These are phyloP conservation scores for Crossocerus cetratus DNA, from an alignment of 2,888 invertebrate species.

Conservation along the genomic window DNA sequence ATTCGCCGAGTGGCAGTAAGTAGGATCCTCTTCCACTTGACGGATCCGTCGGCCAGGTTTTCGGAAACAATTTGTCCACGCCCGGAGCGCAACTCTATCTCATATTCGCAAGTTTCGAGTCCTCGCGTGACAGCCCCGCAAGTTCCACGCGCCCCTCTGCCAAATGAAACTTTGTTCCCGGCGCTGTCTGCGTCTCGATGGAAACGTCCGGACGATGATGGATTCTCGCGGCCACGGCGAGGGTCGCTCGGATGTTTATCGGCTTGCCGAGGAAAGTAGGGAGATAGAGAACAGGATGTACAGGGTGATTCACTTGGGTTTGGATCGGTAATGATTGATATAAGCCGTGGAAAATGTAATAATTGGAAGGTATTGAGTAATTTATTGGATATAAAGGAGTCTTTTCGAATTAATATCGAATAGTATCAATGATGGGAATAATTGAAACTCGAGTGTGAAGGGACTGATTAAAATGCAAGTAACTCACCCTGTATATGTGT, in stretches of 20 bases:
- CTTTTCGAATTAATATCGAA: too few relatives aligned
- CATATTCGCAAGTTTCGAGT: background rate
- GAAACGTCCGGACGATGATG: background rate
- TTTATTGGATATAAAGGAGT: too few relatives aligned
- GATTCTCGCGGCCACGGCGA: background rate
- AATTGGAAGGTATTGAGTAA: too few relatives aligned
- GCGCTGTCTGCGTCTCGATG: background rate
- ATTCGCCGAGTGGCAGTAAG: background rate
- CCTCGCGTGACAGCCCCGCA: background rate
- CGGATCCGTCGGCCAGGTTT: background rate
- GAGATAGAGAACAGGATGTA: background rate
- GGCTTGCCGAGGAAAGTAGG: background rate
- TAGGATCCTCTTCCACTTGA: too few relatives aligned
- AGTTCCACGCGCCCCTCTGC: background rate
- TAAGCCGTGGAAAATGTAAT: too few relatives aligned
- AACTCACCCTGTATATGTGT: too few relatives aligned
- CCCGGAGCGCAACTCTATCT: background rate
- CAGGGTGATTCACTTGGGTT: too few relatives aligned
- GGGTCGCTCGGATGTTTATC: background rate
- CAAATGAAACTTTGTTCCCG: background rate
- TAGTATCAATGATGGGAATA: too few relatives aligned
- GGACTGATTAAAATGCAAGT: too few relatives aligned
- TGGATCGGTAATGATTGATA: too few relatives aligned
- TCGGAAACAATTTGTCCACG: conserved; percentile 1
- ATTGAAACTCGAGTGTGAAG: too few relatives aligned